Percentiles rank a stretch among this genome's conserved stretches.
These are phyloP conservation scores for Pollenia amentaria DNA, from an alignment of 2,888 invertebrate species.

Conservation along the genomic window DNA sequence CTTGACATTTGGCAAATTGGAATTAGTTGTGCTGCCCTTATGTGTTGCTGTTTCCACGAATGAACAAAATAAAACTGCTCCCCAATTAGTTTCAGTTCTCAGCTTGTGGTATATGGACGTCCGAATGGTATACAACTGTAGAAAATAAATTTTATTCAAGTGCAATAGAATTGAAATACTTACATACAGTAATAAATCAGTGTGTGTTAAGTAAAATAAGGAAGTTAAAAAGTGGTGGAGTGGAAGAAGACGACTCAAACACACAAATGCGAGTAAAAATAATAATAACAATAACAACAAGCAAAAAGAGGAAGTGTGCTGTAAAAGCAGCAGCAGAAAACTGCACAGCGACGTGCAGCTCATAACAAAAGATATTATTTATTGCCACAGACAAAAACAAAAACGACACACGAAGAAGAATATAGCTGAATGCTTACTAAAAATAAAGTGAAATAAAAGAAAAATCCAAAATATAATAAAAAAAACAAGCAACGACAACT, in stretches of 20 bases:
- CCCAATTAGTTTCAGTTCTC: slow-evolving; percentile 66
- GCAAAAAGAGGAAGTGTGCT: slow-evolving; percentile 61
- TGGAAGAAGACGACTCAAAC: slow-evolving; percentile 23
- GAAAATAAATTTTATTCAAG: slow-evolving; percentile 6
- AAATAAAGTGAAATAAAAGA: slow-evolving; percentile 43
- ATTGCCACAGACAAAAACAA: slow-evolving; percentile 41
- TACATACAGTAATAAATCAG: slow-evolving; percentile 21
- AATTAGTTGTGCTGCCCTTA: slow-evolving; percentile 52
- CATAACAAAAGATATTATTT: slow-evolving; percentile 58
- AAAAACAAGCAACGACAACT: slow-evolving; percentile 39
- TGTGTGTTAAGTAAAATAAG: slow-evolving; percentile 22
- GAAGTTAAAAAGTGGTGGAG: slow-evolving; percentile 43
- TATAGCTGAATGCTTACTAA: slow-evolving; percentile 27
- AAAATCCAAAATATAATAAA: slow-evolving; percentile 43
- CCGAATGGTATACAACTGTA: too few species aligned
- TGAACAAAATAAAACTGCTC: slow-evolving; percentile 62
- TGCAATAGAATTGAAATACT: slow-evolving; percentile 30
- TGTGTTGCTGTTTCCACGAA: slow-evolving; percentile 37
- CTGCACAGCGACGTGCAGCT: slow-evolving; percentile 30
- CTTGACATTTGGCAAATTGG: slow-evolving; percentile 57
- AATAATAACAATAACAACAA: slow-evolving; percentile 36
- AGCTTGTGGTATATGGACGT: slow-evolving; percentile 59
- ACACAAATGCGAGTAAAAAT: slow-evolving; percentile 24
- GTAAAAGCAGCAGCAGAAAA: slow-evolving; percentile 35
- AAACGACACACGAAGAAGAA: slow-evolving; percentile 31